Evolutionary conservation across 2,888 invertebrate genomes (phyloP).

Genomic region (Drosophila subsilvestris): DNA sequence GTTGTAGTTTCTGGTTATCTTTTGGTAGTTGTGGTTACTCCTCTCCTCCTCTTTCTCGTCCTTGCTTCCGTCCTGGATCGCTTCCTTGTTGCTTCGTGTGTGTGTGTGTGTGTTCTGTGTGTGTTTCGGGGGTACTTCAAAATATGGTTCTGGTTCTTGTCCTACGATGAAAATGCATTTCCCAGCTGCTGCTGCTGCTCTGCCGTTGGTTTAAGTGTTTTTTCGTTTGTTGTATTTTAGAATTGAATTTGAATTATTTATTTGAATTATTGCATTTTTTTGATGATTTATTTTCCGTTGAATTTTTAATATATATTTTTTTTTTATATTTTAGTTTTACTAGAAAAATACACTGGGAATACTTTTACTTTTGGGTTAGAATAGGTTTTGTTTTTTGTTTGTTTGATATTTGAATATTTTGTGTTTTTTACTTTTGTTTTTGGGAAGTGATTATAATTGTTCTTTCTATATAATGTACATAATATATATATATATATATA

Average conservation of each 20-base stretch:
- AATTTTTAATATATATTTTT: slow-evolving; percentile 28
- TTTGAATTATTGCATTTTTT: slow-evolving; percentile 63
- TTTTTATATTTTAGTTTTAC: slow-evolving; percentile 64
- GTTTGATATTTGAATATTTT: slow-evolving; percentile 57
- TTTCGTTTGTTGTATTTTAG: slow-evolving; percentile 26
- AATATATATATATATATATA: slow-evolving; percentile 53
- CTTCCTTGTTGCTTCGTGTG: slow-evolving; percentile 40
- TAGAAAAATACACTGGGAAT: slow-evolving; percentile 80
- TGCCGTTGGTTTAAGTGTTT: slow-evolving; percentile 58
- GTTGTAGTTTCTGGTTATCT: slow-evolving; percentile 41
- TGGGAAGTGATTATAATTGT: slow-evolving; percentile 47
- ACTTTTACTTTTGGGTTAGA: slow-evolving; percentile 51
- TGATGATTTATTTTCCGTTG: slow-evolving; percentile 31
- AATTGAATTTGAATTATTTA: slow-evolving; percentile 33
- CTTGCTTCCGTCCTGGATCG: slow-evolving; percentile 48
- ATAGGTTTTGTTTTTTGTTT: slow-evolving; percentile 51
- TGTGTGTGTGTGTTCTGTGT: slow-evolving; percentile 19
- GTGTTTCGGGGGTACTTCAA: slow-evolving; percentile 31
- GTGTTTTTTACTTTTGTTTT: slow-evolving; percentile 37
- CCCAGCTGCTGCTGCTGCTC: slow-evolving; percentile 56
- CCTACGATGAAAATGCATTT: slow-evolving; percentile 72
- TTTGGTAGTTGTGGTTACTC: slow-evolving; percentile 46
- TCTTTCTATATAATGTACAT: slow-evolving; percentile 71
- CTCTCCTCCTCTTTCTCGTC: slow-evolving; percentile 31
- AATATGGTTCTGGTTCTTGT: slow-evolving; percentile 45